Evolutionary conservation across 1,140 invertebrate genomes (phyloP), one percentile per base, ranked within the genome.

Genomic region (Rhynchophorus ferrugineus): DNA sequence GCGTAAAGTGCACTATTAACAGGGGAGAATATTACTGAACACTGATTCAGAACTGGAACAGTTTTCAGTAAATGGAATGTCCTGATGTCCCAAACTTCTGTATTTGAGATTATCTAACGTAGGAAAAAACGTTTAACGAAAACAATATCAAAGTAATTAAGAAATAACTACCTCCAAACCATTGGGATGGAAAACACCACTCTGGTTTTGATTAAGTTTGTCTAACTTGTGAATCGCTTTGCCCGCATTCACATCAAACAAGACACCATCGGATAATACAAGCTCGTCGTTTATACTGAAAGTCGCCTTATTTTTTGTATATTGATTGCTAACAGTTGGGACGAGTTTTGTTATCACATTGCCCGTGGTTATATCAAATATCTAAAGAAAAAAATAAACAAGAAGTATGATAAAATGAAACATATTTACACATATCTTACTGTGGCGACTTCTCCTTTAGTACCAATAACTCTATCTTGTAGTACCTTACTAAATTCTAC

Each of bases 151-250:
- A 11, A 22, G 6, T 18, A 14, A 44, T 1, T 34, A 14, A 9
- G 36, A 41, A 50, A 41, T 24, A 33, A 58, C 78, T 60, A 93
- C 88, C 73, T 98, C 94, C 33, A 92, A 76, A 0, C 94, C 95
- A 69, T 94, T 95, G 0, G 95, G 95, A 81, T 98, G 95, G 68
- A 99, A 99, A 1, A 95, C 84, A 0, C 95, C 96, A 65, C 90
- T 96, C 16, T 96, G 79, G 29, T 84, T 84, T 65, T 95, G 86
- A 73, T 98, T 97, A 16, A 98, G 78, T 71, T 98, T 98, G 73
- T 98, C 96, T 65, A 99, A 94, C 66, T 98, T 98, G 69, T 98
- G 93, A 39, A 97, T 88, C 61, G 89, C 81, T 61, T 87, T 89
- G 2, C 84, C 84, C 0, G 83, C 81, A 49, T 86, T 83, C 5